Conservation (phyloP, 1,140 invertebrate genomes). For the Uloborus diversus region DNA sequence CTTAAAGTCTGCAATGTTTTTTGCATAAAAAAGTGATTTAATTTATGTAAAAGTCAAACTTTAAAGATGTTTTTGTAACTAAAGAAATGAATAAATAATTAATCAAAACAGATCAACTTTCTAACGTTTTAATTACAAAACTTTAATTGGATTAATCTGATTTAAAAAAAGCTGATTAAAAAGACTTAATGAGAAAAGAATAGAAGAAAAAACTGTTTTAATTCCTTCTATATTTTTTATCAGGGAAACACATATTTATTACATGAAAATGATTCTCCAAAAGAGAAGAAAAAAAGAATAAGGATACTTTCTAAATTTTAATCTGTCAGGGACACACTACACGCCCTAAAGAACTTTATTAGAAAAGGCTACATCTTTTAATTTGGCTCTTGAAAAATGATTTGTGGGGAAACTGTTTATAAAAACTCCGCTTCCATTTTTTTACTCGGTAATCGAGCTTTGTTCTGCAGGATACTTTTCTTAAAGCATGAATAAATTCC, state of each 20-base stretch:
- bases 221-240: constrained; percentile 37
- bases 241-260: not conserved
- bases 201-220: constrained; percentile 11
- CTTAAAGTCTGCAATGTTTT: no score
- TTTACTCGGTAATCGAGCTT: not conserved
- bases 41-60: no score
- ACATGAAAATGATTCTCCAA: constrained; percentile 6
- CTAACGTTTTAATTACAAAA: constrained; percentile 28
- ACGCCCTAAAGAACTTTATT: constrained; percentile 29
- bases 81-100: constrained; percentile 35
- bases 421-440: not conserved
- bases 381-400: not conserved
- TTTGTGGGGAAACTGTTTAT: not conserved
- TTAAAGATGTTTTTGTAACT: no score
- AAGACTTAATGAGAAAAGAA: constrained; percentile 34
- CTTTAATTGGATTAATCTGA: constrained; percentile 42
- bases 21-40: no score
- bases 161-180: constrained; percentile 22
- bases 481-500: not conserved
- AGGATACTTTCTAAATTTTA: constrained; percentile 6
- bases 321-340: constrained; percentile 1
- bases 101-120: constrained; percentile 36
- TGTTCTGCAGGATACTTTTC: not conserved
- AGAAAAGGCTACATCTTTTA: not conserved
- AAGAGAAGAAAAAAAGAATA: not conserved